Base-by-base conservation (phyloP, 2,113 vertebrate genomes). In the Onychostoma macrolepis region DNA sequence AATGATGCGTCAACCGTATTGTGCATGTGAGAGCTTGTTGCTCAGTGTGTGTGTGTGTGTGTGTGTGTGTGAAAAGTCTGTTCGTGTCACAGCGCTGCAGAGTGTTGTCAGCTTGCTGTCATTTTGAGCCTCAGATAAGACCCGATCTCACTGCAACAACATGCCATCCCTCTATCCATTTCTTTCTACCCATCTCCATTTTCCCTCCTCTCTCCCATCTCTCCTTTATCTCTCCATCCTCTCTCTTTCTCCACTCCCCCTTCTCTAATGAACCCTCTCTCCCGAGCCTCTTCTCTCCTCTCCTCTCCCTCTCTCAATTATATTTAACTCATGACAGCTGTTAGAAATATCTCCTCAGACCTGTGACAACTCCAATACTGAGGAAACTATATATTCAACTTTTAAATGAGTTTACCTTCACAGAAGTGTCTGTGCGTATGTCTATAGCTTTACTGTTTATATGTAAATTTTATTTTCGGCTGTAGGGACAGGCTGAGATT, bases 61-160 rank as follows among this genome's bases (percentile, higher is more conserved):
- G 45, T 72, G 48, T 41, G 41, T 78, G 36, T 71, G 74, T 48
- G 76, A 61, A 50, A 38, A 85, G 84, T 90, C 83, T 85, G 65
- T 88, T 76, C 48, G 48, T 79, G 89, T 83, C 84, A 89, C 90
- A 92, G 90, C 89, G 6, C 45, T 61, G 79, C 75, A 69, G 79
- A 85, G 86, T 58, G 63, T 77, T 89, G 89, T 87, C 89, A 87
- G 76, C 82, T 86, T 45, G 84, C 86, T 90, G 87, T 88, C 82
- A 85, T 85, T 75, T 28, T 61, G 36, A 86, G 80, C 43, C 75
- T 65, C 83, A 90, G 88, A 88, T 87, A 89, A 87, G 87, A 65
- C 78, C 87, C 85, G 85, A 84, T 86, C 87, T 89, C 65, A 50
- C 50, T 86, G 36, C 83, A 87, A 75, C 85, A 85, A 84, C 88